Evolutionary conservation across 2,113 vertebrate species (phyloP).

Genomic region (Marmota flaviventris): DNA sequence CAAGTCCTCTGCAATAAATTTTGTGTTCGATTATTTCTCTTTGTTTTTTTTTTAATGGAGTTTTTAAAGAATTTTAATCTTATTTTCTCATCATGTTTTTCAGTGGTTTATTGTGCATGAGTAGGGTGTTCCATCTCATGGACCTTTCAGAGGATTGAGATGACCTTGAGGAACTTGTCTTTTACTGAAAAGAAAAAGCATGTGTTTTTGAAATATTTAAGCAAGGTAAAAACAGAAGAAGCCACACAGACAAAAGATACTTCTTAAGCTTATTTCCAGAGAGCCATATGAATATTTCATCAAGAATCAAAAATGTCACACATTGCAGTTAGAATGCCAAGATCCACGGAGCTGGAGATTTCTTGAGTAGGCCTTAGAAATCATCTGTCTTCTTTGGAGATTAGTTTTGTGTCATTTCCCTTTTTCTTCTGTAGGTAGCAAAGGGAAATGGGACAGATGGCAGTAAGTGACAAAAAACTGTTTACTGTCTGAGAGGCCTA

Average conservation of each 20-base stretch:
- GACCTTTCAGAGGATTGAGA: neutral
- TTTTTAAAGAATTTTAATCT: neutral
- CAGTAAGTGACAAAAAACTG: neutral
- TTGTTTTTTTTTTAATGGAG: neutral
- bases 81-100: neutral
- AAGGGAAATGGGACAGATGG: neutral
- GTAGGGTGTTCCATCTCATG: neutral
- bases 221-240: slow-evolving; percentile 1
- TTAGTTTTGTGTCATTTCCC: neutral
- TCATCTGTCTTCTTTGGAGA: slow-evolving; percentile 13
- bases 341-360: neutral
- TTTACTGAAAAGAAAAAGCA: neutral
- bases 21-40: neutral
- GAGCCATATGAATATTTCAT: slow-evolving; percentile 49
- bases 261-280: slow-evolving; percentile 38
- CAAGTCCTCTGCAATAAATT: neutral
- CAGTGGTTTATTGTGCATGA: neutral
- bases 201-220: slow-evolving; percentile 57
- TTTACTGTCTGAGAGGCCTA: neutral
- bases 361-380: neutral
- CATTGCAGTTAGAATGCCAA: neutral
- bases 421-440: slow-evolving; percentile 21
- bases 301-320: slow-evolving; percentile 3
- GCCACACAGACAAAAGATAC: neutral
- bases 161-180: neutral